Evolutionary conservation across 2,113 vertebrate species (phyloP).

Genomic region (Arothron firmamentum): DNA sequence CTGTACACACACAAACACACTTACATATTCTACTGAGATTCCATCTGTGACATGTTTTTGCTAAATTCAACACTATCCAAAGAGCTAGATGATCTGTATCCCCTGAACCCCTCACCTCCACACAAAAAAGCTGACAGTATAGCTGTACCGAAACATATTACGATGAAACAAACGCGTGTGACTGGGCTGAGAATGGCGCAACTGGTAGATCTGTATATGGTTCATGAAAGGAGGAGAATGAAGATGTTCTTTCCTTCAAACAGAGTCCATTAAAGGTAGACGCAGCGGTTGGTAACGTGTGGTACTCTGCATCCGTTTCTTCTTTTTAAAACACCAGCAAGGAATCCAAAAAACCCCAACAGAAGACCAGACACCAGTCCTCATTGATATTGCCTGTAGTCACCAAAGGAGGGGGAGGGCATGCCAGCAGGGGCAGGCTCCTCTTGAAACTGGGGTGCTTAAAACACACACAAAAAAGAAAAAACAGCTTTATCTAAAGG

Average conservation of each 20-base stretch:
- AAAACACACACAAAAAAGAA: constrained; percentile 2
- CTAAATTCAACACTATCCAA: constrained; percentile 22
- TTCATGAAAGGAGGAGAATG: constrained; percentile 36
- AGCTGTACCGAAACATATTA: constrained; percentile 21
- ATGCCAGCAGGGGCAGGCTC: constrained; percentile 79
- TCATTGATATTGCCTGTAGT: constrained; percentile 91
- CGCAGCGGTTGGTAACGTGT: constrained; percentile 30
- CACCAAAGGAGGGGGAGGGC: constrained; percentile 79
- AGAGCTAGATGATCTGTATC: constrained; percentile 10
- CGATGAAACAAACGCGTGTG: constrained; percentile 44
- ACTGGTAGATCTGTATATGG: constrained; percentile 56
- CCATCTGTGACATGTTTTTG: constrained; percentile 20
- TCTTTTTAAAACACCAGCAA: constrained; percentile 62
- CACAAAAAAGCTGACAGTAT: not conserved
- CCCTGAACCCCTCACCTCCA: not conserved
- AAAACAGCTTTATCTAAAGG: not conserved
- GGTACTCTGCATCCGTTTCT: constrained; percentile 31
- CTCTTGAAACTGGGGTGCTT: constrained; percentile 85
- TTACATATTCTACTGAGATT: constrained; percentile 17
- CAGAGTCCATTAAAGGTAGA: constrained; percentile 38
- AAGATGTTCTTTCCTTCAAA: constrained; percentile 38
- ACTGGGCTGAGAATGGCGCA: constrained; percentile 52
- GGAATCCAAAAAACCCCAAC: constrained; percentile 67
- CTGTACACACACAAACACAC: constrained; percentile 43
- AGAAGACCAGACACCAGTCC: constrained; percentile 15